Conservation (phyloP, 2,113 vertebrate species). For the Centropus bengalensis region DNA sequence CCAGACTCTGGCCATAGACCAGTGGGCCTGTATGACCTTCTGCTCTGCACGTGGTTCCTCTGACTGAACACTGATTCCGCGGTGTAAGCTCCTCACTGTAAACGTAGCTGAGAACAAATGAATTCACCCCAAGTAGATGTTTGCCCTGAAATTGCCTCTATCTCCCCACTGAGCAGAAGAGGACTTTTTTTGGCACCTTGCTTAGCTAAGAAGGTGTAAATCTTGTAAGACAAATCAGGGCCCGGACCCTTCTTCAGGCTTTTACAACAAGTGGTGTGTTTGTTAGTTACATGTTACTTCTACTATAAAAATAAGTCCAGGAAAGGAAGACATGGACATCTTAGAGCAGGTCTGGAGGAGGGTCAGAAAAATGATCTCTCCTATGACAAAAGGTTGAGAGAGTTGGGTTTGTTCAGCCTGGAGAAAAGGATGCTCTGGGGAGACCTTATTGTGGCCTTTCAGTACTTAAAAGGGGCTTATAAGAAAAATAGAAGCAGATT, state of each 20-base stretch:
- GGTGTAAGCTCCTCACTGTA: neutral
- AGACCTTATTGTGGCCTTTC: neutral
- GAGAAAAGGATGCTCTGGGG: accelerated
- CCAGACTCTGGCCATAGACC: neutral
- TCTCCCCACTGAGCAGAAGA: neutral
- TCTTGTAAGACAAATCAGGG: neutral
- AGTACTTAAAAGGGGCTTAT: neutral
- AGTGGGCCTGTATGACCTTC: neutral
- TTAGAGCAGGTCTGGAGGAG: neutral
- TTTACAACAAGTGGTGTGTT: neutral
- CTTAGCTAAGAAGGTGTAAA: neutral
- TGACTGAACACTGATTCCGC: neutral
- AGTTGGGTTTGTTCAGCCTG: neutral
- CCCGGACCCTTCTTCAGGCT: neutral
- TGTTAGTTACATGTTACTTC: neutral
- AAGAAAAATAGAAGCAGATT: neutral
- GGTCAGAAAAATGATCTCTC: neutral
- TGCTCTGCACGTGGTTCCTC: neutral
- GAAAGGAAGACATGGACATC: neutral
- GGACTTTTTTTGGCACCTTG: neutral
- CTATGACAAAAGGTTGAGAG: neutral
- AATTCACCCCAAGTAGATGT: neutral
- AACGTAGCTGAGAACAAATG: neutral
- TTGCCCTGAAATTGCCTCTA: neutral
- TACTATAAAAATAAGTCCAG: neutral